These are phyloP conservation scores for Dromius quadrimaculatus DNA, from an alignment of 2,888 invertebrate species.

Conservation along the genomic window DNA sequence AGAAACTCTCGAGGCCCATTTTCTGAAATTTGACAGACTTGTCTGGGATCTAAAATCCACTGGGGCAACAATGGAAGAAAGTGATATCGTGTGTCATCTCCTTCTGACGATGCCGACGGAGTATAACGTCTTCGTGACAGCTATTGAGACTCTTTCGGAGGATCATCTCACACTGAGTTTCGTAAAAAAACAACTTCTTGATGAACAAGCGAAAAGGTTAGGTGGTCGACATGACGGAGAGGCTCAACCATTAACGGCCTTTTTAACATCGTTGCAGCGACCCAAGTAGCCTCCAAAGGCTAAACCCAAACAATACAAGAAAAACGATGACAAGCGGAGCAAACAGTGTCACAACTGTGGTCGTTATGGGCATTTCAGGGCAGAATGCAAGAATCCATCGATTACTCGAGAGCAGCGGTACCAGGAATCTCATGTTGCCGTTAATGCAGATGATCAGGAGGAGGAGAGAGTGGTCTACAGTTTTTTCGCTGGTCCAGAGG, in stretches of 20 bases:
- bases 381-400: constrained; percentile 1
- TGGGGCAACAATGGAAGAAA: constrained; percentile 54
- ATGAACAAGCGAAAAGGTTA: constrained; percentile 25
- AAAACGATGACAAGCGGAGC: background rate
- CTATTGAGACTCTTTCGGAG: constrained; percentile 41
- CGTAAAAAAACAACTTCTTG: constrained; percentile 12
- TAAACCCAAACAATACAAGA: background rate
- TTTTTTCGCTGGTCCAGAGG: background rate
- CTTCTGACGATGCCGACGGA: constrained; percentile 54
- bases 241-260: constrained; percentile 4
- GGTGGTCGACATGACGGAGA: constrained; percentile 1
- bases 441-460: background rate
- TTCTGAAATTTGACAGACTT: constrained; percentile 53
- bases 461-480: background rate
- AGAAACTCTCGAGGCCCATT: constrained; percentile 37
- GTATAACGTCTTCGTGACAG: constrained; percentile 51
- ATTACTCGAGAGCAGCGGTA: background rate
- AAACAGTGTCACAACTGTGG: constrained; percentile 25
- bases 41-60: constrained; percentile 54
- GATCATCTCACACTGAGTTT: background rate
- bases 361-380: constrained; percentile 2
- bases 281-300: background rate
- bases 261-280: background rate
- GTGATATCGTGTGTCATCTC: constrained; percentile 55
- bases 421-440: background rate